phyloP scores from a whole-genome alignment of 2,797 vertebrate genomes.

The Danio tinwini region DNA sequence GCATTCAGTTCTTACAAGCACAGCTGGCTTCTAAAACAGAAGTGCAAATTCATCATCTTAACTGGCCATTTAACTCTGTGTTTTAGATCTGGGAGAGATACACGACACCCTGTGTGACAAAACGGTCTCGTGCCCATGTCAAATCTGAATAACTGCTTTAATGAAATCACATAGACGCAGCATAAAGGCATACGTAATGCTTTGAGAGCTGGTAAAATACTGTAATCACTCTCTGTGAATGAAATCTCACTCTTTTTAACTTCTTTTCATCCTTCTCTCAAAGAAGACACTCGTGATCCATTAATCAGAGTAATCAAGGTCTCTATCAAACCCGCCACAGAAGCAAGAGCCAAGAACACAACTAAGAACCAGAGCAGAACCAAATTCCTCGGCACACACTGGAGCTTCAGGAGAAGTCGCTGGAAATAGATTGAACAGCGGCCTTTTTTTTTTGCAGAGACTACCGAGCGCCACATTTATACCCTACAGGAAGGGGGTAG shows the following conservation, averaged over 20 bases:
- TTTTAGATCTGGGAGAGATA: conserved; percentile 69
- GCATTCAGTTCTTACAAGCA: not conserved
- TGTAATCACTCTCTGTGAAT: conserved; percentile 31
- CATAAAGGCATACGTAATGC: conserved; percentile 80
- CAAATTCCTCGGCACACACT: conserved; percentile 14
- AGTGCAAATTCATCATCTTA: conserved; percentile 85
- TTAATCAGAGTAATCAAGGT: conserved; percentile 57
- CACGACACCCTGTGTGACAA: conserved; percentile 70
- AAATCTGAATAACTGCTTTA: conserved; percentile 19
- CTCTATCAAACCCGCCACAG: conserved; percentile 16
- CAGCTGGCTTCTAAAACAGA: conserved; percentile 19
- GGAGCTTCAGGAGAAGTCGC: conserved; percentile 28
- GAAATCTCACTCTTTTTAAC: conserved; percentile 16
- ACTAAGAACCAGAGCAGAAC: conserved; percentile 1
- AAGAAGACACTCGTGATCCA: conserved; percentile 43
- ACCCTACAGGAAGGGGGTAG: conserved; percentile 18
- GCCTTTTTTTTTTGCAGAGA: conserved; percentile 29
- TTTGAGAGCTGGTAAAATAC: conserved; percentile 16
- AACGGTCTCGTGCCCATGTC: conserved; percentile 25
- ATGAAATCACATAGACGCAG: conserved; percentile 64
- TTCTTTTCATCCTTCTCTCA: conserved; percentile 33
- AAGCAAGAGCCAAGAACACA: not conserved
- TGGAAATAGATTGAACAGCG: conserved; percentile 38
- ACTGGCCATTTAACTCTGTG: conserved; percentile 88
- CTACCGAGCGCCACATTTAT: conserved; percentile 17